These are phyloP conservation scores for Drosophila sulfurigaster DNA, from an alignment of 1,140 invertebrate species.

Conservation along the genomic window DNA sequence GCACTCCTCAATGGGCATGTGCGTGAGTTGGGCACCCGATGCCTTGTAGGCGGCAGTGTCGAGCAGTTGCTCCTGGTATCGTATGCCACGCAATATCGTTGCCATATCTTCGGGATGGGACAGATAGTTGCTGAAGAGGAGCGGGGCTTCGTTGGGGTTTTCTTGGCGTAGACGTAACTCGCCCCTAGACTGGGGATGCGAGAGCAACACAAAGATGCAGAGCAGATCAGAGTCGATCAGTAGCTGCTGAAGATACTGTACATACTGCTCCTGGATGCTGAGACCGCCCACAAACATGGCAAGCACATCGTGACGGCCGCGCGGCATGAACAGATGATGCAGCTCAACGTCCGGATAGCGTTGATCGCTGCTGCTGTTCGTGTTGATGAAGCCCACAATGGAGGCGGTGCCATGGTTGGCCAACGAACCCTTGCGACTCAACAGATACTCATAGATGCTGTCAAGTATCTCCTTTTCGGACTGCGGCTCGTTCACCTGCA, in stretches of 20 bases:
- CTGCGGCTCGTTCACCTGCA: constrained; percentile 49
- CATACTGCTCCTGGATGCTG: constrained; percentile 53
- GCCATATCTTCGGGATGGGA: constrained; percentile 87
- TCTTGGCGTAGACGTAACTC: constrained; percentile 87
- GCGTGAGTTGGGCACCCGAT: constrained; percentile 86
- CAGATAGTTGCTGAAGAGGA: constrained; percentile 91
- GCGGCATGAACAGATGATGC: constrained; percentile 65
- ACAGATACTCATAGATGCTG: constrained; percentile 61
- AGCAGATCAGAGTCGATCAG: constrained; percentile 49
- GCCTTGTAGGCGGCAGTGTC: constrained; percentile 87
- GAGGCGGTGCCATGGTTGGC: constrained; percentile 85
- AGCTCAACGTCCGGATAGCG: constrained; percentile 78
- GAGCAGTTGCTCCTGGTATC: constrained; percentile 87
- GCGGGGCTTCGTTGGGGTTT: constrained; percentile 89
- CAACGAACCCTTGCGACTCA: constrained; percentile 85
- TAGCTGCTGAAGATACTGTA: constrained; percentile 17
- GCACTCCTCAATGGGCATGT: constrained; percentile 88
- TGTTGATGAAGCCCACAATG: constrained; percentile 65
- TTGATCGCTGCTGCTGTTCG: constrained; percentile 33
- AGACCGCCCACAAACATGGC: constrained; percentile 43
- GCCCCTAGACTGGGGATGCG: constrained; percentile 90
- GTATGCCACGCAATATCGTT: constrained; percentile 89
- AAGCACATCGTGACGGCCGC: constrained; percentile 46
- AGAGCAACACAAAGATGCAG: constrained; percentile 88
- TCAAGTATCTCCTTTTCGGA: constrained; percentile 40